These are phyloP conservation scores for Eulemur coronatus DNA, from an alignment of 2,797 vertebrate species.

Conservation along the genomic window DNA sequence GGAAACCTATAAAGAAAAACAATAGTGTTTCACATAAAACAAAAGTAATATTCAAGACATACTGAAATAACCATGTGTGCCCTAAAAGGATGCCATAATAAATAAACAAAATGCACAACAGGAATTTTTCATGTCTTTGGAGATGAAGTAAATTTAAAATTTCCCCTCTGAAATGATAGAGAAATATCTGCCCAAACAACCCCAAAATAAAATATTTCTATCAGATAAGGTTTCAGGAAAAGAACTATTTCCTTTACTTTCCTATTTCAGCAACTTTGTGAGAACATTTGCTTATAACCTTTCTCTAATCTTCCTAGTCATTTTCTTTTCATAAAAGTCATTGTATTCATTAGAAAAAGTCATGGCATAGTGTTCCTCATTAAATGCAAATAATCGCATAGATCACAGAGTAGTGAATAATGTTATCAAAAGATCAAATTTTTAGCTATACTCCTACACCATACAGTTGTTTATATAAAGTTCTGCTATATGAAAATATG, in stretches of 20 bases:
- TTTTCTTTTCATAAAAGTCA: slow-evolving; percentile 59
- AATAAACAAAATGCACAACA: background rate
- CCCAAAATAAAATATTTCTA: slow-evolving; percentile 32
- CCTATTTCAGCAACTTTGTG: slow-evolving; percentile 38
- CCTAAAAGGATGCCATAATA: slow-evolving; percentile 7
- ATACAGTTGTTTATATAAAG: background rate
- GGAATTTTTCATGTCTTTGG: slow-evolving; percentile 3
- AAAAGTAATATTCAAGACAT: slow-evolving; percentile 4
- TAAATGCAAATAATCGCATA: slow-evolving; percentile 20
- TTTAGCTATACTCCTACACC: background rate
- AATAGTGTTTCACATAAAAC: slow-evolving; percentile 35
- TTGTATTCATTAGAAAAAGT: slow-evolving; percentile 35
- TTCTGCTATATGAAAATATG: background rate
- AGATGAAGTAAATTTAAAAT: slow-evolving; percentile 38
- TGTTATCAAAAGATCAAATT: background rate
- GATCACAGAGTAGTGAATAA: background rate
- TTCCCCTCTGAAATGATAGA: background rate
- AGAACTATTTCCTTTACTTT: slow-evolving; percentile 43
- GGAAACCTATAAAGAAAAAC: slow-evolving; percentile 30
- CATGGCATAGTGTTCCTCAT: background rate
- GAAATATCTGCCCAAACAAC: background rate
- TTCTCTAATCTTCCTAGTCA: slow-evolving; percentile 31
- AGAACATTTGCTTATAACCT: slow-evolving; percentile 35
- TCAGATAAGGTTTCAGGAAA: slow-evolving; percentile 36
- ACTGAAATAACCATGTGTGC: background rate